Conservation (phyloP, 2,797 vertebrate genomes). For the Leptoclinus maculatus region DNA sequence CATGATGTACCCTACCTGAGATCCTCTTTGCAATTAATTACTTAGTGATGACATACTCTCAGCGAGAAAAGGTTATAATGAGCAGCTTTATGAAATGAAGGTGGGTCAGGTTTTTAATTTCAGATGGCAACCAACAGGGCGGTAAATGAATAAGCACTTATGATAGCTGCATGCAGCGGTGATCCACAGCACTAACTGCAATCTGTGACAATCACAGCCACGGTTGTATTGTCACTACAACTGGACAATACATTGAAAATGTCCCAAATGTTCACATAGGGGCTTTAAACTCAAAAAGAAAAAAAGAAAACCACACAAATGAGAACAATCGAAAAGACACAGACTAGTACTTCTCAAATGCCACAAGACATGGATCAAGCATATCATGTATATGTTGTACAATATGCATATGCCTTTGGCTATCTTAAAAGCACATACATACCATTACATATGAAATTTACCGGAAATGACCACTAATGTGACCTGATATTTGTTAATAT, state of each 20-base stretch:
- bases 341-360: not conserved
- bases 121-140: constrained; percentile 29
- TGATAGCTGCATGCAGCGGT: constrained; percentile 7
- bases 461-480: not conserved
- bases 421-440: not conserved
- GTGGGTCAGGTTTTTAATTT: constrained; percentile 45
- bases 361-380: not conserved
- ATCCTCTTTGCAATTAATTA: constrained; percentile 49
- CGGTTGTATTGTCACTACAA: not conserved
- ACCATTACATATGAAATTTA: not conserved
- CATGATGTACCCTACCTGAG: constrained; percentile 22
- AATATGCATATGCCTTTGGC: not conserved
- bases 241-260: not conserved
- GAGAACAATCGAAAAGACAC: not conserved
- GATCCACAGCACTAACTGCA: constrained; percentile 9
- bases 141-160: constrained; percentile 29
- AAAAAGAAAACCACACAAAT: not conserved
- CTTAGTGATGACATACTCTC: constrained; percentile 31
- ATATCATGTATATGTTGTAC: not conserved
- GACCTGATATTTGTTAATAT: not conserved
- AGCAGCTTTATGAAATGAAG: constrained; percentile 49
- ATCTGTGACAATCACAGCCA: not conserved
- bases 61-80: constrained; percentile 37
- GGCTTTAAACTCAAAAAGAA: too few relatives aligned
- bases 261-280: not conserved